Percentiles rank a stretch among this genome's conserved stretches.
phyloP scores from a whole-genome alignment of 2,797 vertebrate species.

The Myotis daubentonii region DNA sequence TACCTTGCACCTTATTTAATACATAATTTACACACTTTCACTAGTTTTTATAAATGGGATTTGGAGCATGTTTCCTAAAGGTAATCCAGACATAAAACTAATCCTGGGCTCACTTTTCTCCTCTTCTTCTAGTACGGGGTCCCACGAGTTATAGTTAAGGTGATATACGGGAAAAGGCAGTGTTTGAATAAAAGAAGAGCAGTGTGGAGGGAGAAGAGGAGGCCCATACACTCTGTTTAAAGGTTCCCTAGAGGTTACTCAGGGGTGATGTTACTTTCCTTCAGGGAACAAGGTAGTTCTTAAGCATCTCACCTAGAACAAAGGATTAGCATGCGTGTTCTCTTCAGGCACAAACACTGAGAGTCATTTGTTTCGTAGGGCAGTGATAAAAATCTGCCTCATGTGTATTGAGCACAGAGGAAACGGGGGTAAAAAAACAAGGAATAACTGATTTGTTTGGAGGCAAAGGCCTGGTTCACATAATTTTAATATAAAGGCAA shows the following conservation, averaged over 20 bases:
- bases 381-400: conserved; percentile 3
- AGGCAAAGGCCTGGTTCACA: conserved; percentile 33
- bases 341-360: background rate
- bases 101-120: conserved; percentile 18
- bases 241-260: background rate
- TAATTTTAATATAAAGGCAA: conserved; percentile 48
- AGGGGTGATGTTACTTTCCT: background rate
- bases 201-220: background rate
- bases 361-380: conserved; percentile 6
- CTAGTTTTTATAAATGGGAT: conserved; percentile 73
- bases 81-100: conserved; percentile 57
- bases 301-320: background rate
- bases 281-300: background rate
- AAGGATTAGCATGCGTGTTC: background rate
- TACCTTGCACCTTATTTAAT: conserved; percentile 67
- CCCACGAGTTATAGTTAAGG: background rate
- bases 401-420: background rate
- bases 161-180: background rate
- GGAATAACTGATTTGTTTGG: background rate
- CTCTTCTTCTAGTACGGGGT: background rate
- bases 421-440: background rate
- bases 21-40: conserved; percentile 71
- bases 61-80: conserved; percentile 59
- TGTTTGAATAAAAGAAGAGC: background rate
- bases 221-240: background rate